These are phyloP conservation scores for Pachypanchax playfairii DNA, from an alignment of 2,113 vertebrate genomes.

Conservation along the genomic window DNA sequence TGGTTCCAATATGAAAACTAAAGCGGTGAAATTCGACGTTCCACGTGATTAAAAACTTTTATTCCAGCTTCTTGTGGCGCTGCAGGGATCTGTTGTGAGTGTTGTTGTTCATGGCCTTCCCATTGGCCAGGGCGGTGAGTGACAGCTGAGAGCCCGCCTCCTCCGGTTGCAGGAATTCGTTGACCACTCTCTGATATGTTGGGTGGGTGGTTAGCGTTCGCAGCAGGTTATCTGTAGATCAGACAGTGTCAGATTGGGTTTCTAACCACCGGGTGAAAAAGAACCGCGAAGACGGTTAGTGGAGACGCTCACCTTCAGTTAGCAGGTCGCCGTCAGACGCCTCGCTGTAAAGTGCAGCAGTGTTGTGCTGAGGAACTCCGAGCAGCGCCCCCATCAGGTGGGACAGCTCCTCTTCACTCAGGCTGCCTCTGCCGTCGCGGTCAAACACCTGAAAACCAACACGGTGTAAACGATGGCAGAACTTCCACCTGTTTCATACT, in stretches of 20 bases:
- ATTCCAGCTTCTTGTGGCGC: constrained; percentile 65
- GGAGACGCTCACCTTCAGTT: constrained; percentile 60
- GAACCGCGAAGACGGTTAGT: too few relatives aligned
- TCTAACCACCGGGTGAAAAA: too few relatives aligned
- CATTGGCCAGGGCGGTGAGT: constrained; percentile 16
- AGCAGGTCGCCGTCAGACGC: constrained; percentile 46
- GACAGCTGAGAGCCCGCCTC: neutral
- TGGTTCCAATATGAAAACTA: neutral
- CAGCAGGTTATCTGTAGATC: constrained; percentile 52
- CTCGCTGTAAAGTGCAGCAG: constrained; percentile 46
- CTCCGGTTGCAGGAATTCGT: constrained; percentile 55
- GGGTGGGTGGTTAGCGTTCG: constrained; percentile 66
- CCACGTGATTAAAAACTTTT: neutral
- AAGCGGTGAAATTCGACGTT: too few relatives aligned
- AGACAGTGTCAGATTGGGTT: neutral
- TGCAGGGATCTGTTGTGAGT: neutral
- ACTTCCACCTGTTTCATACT: too few relatives aligned
- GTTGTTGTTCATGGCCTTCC: constrained; percentile 58
- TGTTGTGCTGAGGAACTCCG: constrained; percentile 63
- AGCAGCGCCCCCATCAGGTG: constrained; percentile 78
- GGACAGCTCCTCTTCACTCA: constrained; percentile 66
- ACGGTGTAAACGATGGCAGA: too few relatives aligned
- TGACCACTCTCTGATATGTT: constrained; percentile 62
- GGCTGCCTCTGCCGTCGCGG: constrained; percentile 52
- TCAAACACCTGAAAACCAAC: constrained; percentile 67